Evolutionary conservation across 2,888 invertebrate species (phyloP).

Genomic region (Cataglyphis altisquamis): DNA sequence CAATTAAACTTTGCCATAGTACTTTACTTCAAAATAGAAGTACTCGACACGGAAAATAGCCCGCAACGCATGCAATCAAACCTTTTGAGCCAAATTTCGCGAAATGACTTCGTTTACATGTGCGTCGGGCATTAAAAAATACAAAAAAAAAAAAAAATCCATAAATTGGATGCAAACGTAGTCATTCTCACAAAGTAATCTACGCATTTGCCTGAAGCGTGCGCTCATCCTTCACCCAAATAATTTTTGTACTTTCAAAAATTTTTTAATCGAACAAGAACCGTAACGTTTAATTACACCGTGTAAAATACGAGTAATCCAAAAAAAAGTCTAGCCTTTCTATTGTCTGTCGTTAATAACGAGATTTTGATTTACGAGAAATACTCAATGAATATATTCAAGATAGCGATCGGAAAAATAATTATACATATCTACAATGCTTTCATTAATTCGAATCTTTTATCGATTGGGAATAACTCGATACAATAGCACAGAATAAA

Average conservation of each 20-base stretch:
- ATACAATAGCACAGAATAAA: background rate
- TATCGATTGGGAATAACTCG: conserved; percentile 25
- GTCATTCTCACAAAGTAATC: conserved; percentile 27
- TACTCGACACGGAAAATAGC: conserved; percentile 25
- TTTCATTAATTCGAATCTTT: conserved; percentile 25
- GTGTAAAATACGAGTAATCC: background rate
- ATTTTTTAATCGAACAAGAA: conserved; percentile 36
- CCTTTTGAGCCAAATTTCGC: conserved; percentile 45
- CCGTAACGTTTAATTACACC: conserved; percentile 8
- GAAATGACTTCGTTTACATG: conserved; percentile 42
- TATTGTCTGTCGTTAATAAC: background rate
- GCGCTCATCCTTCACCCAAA: background rate
- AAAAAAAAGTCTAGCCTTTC: conserved; percentile 1
- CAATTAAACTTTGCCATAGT: conserved; percentile 45
- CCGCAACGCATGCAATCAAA: conserved; percentile 22
- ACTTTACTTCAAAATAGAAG: conserved; percentile 15
- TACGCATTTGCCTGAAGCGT: conserved; percentile 8
- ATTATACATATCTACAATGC: background rate
- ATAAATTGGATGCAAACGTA: conserved; percentile 30
- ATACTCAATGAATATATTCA: conserved; percentile 15
- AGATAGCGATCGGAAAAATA: background rate
- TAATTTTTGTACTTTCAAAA: conserved; percentile 13
- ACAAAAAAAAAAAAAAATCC: background rate
- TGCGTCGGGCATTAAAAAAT: conserved; percentile 3
- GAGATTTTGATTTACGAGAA: background rate